These are phyloP conservation scores for Burhinus bistriatus DNA, from an alignment of 2,113 vertebrate species.

Conservation along the genomic window DNA sequence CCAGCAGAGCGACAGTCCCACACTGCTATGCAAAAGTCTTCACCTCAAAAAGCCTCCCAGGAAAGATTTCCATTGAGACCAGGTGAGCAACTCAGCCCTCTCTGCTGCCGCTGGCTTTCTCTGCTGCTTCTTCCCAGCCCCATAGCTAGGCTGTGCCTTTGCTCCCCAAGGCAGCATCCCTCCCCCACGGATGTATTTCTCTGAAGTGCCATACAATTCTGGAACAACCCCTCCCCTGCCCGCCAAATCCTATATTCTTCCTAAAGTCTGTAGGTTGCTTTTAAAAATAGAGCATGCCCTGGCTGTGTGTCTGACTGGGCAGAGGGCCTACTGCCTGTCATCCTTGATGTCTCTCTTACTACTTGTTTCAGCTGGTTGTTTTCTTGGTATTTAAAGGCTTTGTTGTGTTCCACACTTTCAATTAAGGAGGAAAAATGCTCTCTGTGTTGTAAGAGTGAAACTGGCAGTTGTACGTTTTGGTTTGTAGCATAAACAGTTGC, in stretches of 20 bases:
- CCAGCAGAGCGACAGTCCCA: not conserved
- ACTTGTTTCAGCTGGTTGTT: conserved; percentile 45
- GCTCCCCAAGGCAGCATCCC: not conserved
- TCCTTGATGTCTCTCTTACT: conserved; percentile 48
- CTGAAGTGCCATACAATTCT: not conserved
- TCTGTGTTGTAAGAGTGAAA: conserved; percentile 58
- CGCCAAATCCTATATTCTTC: not conserved
- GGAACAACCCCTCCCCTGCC: not conserved
- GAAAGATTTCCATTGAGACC: not conserved
- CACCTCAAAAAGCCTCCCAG: not conserved
- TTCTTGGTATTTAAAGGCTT: not conserved
- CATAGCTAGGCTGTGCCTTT: not conserved
- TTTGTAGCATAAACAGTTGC: conserved; percentile 60
- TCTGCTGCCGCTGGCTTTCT: not conserved
- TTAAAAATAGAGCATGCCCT: not conserved
- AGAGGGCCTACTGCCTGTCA: conserved; percentile 35
- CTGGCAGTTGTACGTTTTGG: conserved; percentile 24
- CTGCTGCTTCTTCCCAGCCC: not conserved
- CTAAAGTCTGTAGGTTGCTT: not conserved
- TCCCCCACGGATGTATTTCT: not conserved
- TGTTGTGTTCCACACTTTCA: conserved; percentile 48
- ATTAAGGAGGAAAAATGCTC: conserved; percentile 50
- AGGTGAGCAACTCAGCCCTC: not conserved
- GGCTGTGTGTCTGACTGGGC: not conserved
- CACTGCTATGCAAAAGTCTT: not conserved